A percentile compares a stretch with the other conserved stretches of the same genome.
Evolutionary conservation across 2,888 invertebrate genomes (phyloP).

Genomic region (Cataglyphis rosenhaueri): DNA sequence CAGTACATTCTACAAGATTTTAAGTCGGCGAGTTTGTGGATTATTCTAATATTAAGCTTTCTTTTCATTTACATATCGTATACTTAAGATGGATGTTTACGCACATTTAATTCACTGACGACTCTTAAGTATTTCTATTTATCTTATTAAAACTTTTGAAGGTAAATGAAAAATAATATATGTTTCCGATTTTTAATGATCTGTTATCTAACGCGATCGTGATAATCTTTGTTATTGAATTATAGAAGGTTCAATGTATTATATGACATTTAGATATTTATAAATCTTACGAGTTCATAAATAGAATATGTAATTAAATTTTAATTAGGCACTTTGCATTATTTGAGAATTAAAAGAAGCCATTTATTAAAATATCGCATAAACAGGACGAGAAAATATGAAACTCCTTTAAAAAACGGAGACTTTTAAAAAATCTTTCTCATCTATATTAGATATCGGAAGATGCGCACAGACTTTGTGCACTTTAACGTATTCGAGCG

Average conservation of each 20-base stretch:
- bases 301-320: conserved; percentile 2
- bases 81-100: neutral
- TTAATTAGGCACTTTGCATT: neutral
- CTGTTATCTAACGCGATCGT: neutral
- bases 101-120: neutral
- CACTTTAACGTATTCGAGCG: neutral
- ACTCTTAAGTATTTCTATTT: neutral
- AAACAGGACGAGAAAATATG: neutral
- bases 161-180: neutral
- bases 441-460: neutral
- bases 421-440: neutral
- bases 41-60: conserved; percentile 3
- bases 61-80: neutral
- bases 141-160: neutral
- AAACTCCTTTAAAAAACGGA: neutral
- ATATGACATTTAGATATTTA: neutral
- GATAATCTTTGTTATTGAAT: neutral
- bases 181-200: neutral
- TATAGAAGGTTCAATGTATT: neutral
- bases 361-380: neutral
- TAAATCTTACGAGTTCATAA: neutral
- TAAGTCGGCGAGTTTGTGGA: neutral
- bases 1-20: neutral
- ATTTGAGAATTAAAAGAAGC: neutral
- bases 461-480: neutral